A percentile compares a stretch with the other conserved stretches of the same genome.
These are phyloP conservation scores for Tragopan temminckii DNA, from an alignment of 2,797 vertebrate species.

Conservation along the genomic window DNA sequence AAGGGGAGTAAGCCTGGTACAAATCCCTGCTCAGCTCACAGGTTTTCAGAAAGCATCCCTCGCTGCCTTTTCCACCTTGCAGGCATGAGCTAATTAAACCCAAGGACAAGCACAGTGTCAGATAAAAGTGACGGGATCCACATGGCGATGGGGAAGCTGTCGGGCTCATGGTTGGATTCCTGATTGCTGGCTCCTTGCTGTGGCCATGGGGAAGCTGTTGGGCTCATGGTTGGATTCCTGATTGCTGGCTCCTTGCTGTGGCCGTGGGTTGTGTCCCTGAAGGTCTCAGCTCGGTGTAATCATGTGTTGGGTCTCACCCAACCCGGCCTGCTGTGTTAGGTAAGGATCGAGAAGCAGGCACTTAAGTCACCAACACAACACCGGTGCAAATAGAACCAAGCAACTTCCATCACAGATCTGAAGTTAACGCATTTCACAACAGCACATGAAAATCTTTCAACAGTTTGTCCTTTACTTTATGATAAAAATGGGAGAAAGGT, in stretches of 20 bases:
- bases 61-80: background rate
- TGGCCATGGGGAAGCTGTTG: background rate
- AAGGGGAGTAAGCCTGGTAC: background rate
- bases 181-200: background rate
- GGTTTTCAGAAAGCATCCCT: background rate
- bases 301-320: background rate
- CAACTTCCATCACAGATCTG: slow-evolving; percentile 19
- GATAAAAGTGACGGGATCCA: background rate
- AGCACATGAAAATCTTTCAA: slow-evolving; percentile 54
- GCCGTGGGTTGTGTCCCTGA: background rate
- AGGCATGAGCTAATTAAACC: background rate
- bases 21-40: fast-evolving
- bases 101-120: fast-evolving
- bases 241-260: background rate
- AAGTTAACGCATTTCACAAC: slow-evolving; percentile 64
- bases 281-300: background rate
- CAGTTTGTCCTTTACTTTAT: slow-evolving; percentile 52
- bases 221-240: background rate
- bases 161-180: background rate
- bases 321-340: background rate
- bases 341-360: background rate
- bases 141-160: background rate
- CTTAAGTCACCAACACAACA: slow-evolving; percentile 40
- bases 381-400: slow-evolving; percentile 7
- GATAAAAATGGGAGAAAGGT: background rate